Evolutionary conservation across 2,113 vertebrate species (phyloP).

Genomic region (Cavia porcellus): DNA sequence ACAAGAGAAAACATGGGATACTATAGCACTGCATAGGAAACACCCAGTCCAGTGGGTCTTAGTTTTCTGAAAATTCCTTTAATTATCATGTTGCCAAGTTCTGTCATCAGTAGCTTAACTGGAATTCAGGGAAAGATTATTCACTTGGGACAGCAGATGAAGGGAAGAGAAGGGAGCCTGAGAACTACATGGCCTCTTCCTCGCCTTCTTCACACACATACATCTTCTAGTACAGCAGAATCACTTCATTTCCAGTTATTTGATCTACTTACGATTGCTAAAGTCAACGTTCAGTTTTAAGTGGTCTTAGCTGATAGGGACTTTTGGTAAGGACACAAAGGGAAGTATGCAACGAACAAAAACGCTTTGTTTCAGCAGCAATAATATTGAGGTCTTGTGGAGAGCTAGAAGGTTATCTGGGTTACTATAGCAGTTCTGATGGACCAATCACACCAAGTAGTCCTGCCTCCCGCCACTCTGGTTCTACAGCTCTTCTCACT

Average conservation of each 20-base stretch:
- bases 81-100: neutral
- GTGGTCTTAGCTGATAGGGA: neutral
- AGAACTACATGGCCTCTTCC: neutral
- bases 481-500: neutral
- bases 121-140: neutral
- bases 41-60: neutral
- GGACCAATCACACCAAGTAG: neutral
- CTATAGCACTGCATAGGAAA: neutral
- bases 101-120: neutral
- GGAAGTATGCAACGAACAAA: neutral
- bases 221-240: neutral
- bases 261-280: neutral
- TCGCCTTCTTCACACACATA: neutral
- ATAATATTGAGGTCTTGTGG: neutral
- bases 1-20: neutral
- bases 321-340: neutral
- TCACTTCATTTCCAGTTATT: neutral
- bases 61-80: slow-evolving; percentile 21
- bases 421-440: neutral
- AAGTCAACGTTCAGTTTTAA: neutral
- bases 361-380: neutral
- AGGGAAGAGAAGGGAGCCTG: neutral
- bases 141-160: neutral
- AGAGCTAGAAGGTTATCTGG: neutral
- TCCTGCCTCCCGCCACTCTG: neutral